Evolutionary conservation across 23 tunicate species (phyloP), one percentile per base, ranked within the genome.

Genomic region (Trididemnum nubilum): DNA sequence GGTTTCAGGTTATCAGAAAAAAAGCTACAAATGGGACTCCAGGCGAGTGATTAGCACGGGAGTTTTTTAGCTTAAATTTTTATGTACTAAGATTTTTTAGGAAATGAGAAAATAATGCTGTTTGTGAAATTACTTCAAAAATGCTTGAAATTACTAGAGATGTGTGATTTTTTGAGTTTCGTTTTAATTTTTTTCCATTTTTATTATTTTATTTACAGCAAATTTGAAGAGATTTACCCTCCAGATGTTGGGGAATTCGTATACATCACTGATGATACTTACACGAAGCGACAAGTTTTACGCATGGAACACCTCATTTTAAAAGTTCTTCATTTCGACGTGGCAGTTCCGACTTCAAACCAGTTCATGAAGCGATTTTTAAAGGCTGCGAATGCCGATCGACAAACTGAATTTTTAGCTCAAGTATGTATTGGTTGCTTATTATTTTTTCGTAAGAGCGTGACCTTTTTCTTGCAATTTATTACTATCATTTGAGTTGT

Each of bases 171-270:
- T n/a, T n/a, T n/a, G n/a, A n/a, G n/a, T n/a, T n/a, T n/a, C n/a
- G n/a, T 44, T 44, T 44, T 44, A 44, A 9, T 44, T 44, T 44
- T 15, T 9, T 44, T 44, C 12, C 54, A 44, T 44, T 7, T 7
- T 7, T 44, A 44, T 44, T 44, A 44, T 44, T 44, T 22, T 12
- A 12, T 61, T n/a, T 73, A 7, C 65, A 95, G 99, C 34, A 95
- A 95, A 90, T 86, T 90, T 58, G 99, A 95, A 84, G 99, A 95
- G 85, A 95, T 95, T 36, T 95, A 95, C 80, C 96, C 99, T 9
- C 99, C 96, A 40, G 96, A 95, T 73, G 92, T 95, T 32, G 91
- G 89, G 29, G 99, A 95, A 51, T 95, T 95, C 66, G 99, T 95
- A 33, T 95, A 89, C 86, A 90, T 95, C 78, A 95, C 99, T 28